These are phyloP conservation scores for Mirza zaza DNA, from an alignment of 2,113 vertebrate species.

Conservation along the genomic window DNA sequence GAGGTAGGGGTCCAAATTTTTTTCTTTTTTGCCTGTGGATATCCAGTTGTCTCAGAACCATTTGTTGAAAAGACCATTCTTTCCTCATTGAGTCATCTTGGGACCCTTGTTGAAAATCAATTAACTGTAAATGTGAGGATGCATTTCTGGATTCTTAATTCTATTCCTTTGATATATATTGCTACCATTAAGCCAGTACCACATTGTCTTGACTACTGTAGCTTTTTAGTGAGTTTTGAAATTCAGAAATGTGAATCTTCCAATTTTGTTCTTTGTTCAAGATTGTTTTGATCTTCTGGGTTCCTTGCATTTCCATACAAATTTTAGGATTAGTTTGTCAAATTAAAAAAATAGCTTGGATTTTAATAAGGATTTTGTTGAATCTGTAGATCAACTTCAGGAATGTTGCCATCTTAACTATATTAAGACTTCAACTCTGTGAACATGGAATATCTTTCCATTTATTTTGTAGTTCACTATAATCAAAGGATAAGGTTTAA, in stretches of 20 bases:
- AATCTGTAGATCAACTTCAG: not conserved
- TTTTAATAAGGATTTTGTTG: slow-evolving; percentile 1
- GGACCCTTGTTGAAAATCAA: not conserved
- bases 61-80: not conserved
- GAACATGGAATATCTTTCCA: not conserved
- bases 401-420: not conserved
- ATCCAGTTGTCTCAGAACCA: not conserved
- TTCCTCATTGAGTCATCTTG: not conserved
- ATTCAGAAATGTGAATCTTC: slow-evolving; percentile 5
- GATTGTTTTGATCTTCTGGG: not conserved
- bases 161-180: not conserved
- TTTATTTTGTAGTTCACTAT: not conserved
- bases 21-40: not conserved
- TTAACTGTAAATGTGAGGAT: not conserved
- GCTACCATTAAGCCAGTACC: not conserved
- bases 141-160: slow-evolving; percentile 10
- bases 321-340: not conserved
- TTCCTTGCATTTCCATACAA: not conserved
- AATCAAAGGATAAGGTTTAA: not conserved
- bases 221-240: slow-evolving; percentile 33
- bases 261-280: slow-evolving; percentile 9
- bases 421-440: not conserved
- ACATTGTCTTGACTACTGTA: not conserved
- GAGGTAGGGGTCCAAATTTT: not conserved
- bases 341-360: not conserved